Conservation (phyloP, 2,888 invertebrate species). For the Lamellibrachia columna region DNA sequence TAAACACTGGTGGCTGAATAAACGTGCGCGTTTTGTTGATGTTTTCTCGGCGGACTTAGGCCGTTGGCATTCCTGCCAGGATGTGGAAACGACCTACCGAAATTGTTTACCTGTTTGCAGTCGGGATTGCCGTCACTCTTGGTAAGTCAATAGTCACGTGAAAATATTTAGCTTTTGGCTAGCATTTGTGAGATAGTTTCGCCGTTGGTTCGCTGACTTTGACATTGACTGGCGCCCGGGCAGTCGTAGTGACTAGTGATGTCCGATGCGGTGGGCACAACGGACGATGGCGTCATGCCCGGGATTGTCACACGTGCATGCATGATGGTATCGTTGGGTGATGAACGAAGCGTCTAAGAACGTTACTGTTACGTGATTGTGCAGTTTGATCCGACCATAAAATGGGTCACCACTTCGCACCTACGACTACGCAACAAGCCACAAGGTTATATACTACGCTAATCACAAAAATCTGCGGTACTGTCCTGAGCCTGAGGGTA, state of each 20-base stretch:
- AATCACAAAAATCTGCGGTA: background rate
- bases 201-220: background rate
- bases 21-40: slow-evolving; percentile 6
- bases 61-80: background rate
- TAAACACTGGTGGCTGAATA: background rate
- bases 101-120: slow-evolving; percentile 12
- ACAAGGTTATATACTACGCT: background rate
- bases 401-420: background rate
- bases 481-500: background rate
- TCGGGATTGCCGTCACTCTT: background rate
- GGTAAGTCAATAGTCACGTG: background rate
- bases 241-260: background rate
- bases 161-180: background rate
- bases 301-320: background rate
- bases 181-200: background rate
- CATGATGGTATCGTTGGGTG: background rate
- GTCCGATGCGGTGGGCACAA: background rate
- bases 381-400: slow-evolving; percentile 12
- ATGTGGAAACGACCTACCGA: background rate
- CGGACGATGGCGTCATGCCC: background rate
- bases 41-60: slow-evolving; percentile 6
- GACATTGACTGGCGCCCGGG: background rate
- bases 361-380: background rate
- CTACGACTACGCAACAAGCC: background rate
- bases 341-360: background rate